Evolutionary conservation across 2,113 vertebrate species (phyloP), one percentile per base, ranked within the genome.

Genomic region (Morone chrysops): DNA sequence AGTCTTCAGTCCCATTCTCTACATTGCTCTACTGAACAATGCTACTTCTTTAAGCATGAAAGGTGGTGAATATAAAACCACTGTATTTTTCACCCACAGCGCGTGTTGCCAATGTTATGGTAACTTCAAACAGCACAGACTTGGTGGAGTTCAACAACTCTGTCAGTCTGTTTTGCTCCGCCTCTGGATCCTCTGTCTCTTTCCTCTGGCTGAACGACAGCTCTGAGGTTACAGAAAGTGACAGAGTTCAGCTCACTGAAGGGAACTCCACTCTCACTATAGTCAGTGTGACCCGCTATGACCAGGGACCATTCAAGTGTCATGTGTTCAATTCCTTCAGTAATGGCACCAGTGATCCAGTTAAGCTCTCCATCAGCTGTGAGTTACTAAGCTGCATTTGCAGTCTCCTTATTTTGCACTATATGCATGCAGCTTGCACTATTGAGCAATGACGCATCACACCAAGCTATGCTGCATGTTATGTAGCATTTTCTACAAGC

Each of bases 221-320:
- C 86, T 87, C 86, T 38, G 85, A 83, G 77, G 65, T 93, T n/a
- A 81, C 61, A 65, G 57, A 66, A 63, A 53, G 62, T 17, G 62
- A 68, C 22, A 74, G 91, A 67, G 83, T 92, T 81, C 83, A 72
- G 25, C 66, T 94, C 85, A 75, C 82, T n/a, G 69, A 91, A 16
- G 90, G 62, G 69, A 80, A 68, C 59, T 48, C 81, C 56, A 89
- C 85, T 36, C 91, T 94, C 54, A 85, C 62, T 3, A 77, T 94
- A 36, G 8, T 75, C 54, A 91, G 63, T 4, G 75, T 94, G 66
- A 92, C 65, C 45, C 90, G 93, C 65, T 84, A 87, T 20, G 91
- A 94, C 74, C 74, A 68, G 8, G 91, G 93, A 25, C 92, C 89
- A 0, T 91, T 94, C 81, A 85, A 40, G 7, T 94, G 93, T 45